Evolutionary conservation across 2,888 invertebrate species (phyloP).

Genomic region (Quadroppia sp.): DNA sequence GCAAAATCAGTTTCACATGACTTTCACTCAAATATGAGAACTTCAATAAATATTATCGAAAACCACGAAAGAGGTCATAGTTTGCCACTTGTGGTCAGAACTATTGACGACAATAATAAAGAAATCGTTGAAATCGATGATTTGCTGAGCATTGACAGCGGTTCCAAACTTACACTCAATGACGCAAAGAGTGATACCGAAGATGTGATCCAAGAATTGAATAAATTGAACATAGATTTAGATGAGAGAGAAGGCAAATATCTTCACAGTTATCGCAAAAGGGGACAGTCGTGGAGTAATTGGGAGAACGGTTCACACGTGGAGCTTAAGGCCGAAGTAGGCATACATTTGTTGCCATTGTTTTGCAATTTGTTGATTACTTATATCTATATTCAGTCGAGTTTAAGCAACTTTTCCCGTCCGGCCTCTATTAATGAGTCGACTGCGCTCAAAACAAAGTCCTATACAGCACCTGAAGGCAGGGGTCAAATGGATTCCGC

Average conservation of each 20-base stretch:
- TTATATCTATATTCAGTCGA: slow-evolving; percentile 8
- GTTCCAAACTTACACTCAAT: slow-evolving; percentile 27
- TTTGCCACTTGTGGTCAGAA: slow-evolving; percentile 6
- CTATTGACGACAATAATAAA: background rate
- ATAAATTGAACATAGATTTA: slow-evolving; percentile 6
- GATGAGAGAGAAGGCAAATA: background rate
- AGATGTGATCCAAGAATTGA: slow-evolving; percentile 27
- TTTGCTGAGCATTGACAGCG: slow-evolving; percentile 25
- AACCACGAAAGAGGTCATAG: background rate
- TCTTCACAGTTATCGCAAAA: background rate
- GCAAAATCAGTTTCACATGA: background rate
- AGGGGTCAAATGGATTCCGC: slow-evolving; percentile 18
- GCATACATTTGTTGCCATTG: background rate
- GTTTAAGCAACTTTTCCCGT: slow-evolving; percentile 28
- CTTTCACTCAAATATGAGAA: background rate
- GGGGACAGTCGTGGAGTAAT: slow-evolving; percentile 34
- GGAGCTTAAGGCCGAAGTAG: slow-evolving; percentile 23
- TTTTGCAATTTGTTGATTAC: background rate
- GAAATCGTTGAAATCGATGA: slow-evolving; percentile 5
- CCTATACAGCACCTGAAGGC: slow-evolving; percentile 21
- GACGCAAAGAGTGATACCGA: slow-evolving; percentile 21
- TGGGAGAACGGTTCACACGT: slow-evolving; percentile 8
- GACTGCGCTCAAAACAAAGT: background rate
- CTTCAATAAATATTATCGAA: no score
- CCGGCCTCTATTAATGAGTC: slow-evolving; percentile 12